These are phyloP conservation scores for Bubo scandiacus DNA, from an alignment of 2,113 vertebrate species.

Conservation along the genomic window DNA sequence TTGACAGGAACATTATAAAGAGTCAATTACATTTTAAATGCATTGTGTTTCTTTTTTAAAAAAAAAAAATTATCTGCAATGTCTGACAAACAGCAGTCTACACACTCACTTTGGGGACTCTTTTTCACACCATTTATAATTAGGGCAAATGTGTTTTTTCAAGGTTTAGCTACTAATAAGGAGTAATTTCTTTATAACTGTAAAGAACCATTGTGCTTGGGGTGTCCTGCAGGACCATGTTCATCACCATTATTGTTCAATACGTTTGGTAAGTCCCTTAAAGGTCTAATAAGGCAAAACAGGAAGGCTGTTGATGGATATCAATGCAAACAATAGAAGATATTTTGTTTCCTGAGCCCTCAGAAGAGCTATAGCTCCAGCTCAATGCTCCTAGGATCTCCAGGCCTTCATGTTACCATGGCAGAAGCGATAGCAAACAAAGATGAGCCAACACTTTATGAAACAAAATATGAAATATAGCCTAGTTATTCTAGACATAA, in stretches of 20 bases:
- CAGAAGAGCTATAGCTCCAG: slow-evolving; percentile 12
- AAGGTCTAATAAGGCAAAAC: slow-evolving; percentile 7
- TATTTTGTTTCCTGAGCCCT: not conserved
- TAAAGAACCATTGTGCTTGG: not conserved
- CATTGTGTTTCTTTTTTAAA: not conserved
- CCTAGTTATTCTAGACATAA: not conserved
- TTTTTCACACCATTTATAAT: slow-evolving; percentile 1
- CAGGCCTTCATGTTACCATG: slow-evolving; percentile 34
- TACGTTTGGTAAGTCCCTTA: not conserved
- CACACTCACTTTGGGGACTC: not conserved
- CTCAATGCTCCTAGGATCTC: not conserved
- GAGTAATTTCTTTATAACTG: slow-evolving; percentile 1
- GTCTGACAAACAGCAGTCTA: not conserved
- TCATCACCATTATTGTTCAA: not conserved
- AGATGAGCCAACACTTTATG: not conserved
- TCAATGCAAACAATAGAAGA: not conserved
- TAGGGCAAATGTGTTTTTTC: not conserved
- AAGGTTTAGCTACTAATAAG: slow-evolving; percentile 4
- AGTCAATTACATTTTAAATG: not conserved
- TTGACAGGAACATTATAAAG: not conserved
- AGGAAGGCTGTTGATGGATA: not conserved
- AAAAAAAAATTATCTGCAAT: not conserved
- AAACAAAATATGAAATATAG: slow-evolving; percentile 31
- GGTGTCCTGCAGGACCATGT: not conserved
- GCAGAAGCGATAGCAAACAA: slow-evolving; percentile 32